Percentiles rank a stretch among this genome's conserved stretches.
Conservation (phyloP, 1,140 invertebrate species). For the Cotesia typhae region DNA sequence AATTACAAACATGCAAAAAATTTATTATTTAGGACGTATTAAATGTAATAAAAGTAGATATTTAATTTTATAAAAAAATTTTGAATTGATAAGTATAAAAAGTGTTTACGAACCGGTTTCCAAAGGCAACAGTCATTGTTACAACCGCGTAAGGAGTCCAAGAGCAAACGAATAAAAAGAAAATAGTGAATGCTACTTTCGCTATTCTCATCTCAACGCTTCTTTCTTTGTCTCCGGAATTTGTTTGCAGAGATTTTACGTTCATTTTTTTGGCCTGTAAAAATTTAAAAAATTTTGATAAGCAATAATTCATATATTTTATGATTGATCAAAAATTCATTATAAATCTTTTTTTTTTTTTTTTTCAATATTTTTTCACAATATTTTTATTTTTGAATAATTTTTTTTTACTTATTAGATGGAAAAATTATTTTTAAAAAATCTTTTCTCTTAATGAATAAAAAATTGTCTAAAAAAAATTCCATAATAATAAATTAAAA, state of each 20-base stretch:
- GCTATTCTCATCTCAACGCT: slow-evolving; percentile 78
- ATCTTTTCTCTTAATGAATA: too few species aligned
- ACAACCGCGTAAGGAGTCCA: slow-evolving; percentile 82
- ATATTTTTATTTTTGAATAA: too few species aligned
- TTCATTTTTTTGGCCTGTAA: slow-evolving; percentile 83
- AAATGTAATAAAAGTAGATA: too few species aligned
- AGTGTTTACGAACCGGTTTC: slow-evolving; percentile 65
- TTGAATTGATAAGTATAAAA: neutral
- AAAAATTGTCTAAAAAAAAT: too few species aligned
- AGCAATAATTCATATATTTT: too few species aligned
- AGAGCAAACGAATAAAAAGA: slow-evolving; percentile 76
- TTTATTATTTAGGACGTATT: neutral
- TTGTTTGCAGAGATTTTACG: slow-evolving; percentile 76
- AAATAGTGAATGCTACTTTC: slow-evolving; percentile 80
- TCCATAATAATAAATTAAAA: too few species aligned
- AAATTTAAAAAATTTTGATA: neutral
- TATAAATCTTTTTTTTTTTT: too few species aligned
- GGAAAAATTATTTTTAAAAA: too few species aligned
- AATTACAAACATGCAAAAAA: slow-evolving; percentile 26
- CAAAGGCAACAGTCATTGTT: slow-evolving; percentile 77
- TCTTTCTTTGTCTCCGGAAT: slow-evolving; percentile 71
- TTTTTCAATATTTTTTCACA: too few species aligned
- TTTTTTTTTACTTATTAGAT: too few species aligned
- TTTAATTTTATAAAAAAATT: too few species aligned
- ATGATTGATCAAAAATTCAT: too few species aligned